phyloP scores from a whole-genome alignment of 2,113 vertebrate species.

The Aptenodytes forsteri region DNA sequence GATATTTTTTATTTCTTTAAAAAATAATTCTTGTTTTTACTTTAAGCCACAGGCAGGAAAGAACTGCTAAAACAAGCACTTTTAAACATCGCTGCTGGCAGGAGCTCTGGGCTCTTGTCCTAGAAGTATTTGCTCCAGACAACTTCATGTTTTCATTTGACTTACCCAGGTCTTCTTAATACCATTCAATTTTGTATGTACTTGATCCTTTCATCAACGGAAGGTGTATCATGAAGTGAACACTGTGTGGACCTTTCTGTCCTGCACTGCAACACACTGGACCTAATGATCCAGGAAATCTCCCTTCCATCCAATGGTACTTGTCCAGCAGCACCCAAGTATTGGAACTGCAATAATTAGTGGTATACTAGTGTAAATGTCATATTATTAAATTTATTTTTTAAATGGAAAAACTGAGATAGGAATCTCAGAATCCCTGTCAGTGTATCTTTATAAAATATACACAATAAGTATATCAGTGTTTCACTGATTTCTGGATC shows the following conservation, averaged over 20 bases:
- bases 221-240: background rate
- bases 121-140: background rate
- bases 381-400: background rate
- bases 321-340: background rate
- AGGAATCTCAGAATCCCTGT: background rate
- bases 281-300: background rate
- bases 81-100: background rate
- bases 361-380: background rate
- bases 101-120: background rate
- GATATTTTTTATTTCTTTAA: background rate
- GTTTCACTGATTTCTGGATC: background rate
- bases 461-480: rapidly evolving
- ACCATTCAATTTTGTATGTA: background rate
- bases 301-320: background rate
- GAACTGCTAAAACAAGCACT: background rate
- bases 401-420: background rate
- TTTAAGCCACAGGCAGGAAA: background rate
- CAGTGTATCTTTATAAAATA: background rate
- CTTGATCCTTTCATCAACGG: background rate
- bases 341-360: background rate
- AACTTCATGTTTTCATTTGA: background rate
- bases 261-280: background rate
- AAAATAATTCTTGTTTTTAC: background rate
- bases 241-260: background rate
- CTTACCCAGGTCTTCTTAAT: background rate